Evolutionary conservation across 1,140 invertebrate species (phyloP).

Genomic region (Leguminivora glycinivorella): DNA sequence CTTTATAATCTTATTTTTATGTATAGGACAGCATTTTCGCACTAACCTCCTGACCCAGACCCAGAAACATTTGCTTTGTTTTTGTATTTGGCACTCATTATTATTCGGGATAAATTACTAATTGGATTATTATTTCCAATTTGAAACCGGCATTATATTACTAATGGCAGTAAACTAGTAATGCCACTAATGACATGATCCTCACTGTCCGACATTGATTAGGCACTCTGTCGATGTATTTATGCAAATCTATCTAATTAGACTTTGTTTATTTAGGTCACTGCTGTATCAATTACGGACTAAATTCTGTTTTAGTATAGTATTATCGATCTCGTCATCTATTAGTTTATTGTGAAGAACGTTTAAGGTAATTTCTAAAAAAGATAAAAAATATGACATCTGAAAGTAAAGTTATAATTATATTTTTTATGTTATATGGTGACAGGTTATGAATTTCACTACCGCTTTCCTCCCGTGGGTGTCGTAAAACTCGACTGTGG

Average conservation of each 20-base stretch:
- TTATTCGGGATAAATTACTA: background rate
- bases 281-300: slow-evolving; percentile 6
- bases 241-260: slow-evolving; percentile 43
- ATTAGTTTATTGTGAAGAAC: background rate
- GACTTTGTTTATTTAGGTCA: slow-evolving; percentile 38
- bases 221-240: slow-evolving; percentile 36
- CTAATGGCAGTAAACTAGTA: background rate
- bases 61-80: too few relatives aligned
- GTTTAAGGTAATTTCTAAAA: background rate
- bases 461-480: too few relatives aligned
- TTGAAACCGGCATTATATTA: background rate
- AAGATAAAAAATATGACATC: too few relatives aligned
- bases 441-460: too few relatives aligned
- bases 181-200: slow-evolving; percentile 12
- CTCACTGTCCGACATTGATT: slow-evolving; percentile 33
- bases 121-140: background rate
- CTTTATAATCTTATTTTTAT: too few relatives aligned
- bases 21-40: too few relatives aligned
- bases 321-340: background rate
- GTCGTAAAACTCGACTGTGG: too few relatives aligned
- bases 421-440: too few relatives aligned
- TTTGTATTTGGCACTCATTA: too few relatives aligned
- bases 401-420: too few relatives aligned
- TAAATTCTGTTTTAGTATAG: background rate
- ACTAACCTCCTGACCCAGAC: too few relatives aligned